These are phyloP conservation scores for Ischnura elegans DNA, from an alignment of 2,888 invertebrate species.

Conservation along the genomic window DNA sequence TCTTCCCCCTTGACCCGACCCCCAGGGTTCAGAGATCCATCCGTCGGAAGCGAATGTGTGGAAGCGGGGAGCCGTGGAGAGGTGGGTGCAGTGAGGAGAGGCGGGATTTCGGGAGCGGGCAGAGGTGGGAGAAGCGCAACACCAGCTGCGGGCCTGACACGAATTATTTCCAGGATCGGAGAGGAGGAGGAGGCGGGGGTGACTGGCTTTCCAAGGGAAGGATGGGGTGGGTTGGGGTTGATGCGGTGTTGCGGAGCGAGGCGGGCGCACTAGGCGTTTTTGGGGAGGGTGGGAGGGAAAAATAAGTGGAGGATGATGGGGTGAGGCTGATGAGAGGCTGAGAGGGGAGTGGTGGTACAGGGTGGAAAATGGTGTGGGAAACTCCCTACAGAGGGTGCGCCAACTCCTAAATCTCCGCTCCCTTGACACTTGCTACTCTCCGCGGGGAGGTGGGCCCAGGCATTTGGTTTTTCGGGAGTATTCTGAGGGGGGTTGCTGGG, in stretches of 20 bases:
- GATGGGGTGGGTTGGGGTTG: not conserved
- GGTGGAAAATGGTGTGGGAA: constrained; percentile 9
- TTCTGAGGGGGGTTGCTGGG: not conserved
- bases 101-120: not conserved
- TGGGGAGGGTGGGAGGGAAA: not conserved
- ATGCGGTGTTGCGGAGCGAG: constrained; percentile 5
- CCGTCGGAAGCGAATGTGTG: constrained; percentile 11
- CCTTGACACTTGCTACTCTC: constrained; percentile 60
- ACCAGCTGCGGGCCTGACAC: constrained; percentile 64
- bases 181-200: not conserved
- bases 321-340: constrained; percentile 43
- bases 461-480: not conserved
- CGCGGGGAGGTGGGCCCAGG: not conserved
- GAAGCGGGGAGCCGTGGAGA: not conserved
- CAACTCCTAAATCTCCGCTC: constrained; percentile 64
- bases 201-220: no score
- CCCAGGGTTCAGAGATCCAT: not conserved
- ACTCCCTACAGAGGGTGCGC: constrained; percentile 56
- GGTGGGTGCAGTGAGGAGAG: not conserved
- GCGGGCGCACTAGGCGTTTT: not conserved
- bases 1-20: constrained; percentile 3
- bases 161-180: constrained; percentile 65
- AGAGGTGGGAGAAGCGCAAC: not conserved
- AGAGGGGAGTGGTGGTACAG: not conserved
- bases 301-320: constrained; percentile 48